These are phyloP conservation scores for Sphaerophoria taeniata DNA, from an alignment of 2,888 invertebrate genomes.

Conservation along the genomic window DNA sequence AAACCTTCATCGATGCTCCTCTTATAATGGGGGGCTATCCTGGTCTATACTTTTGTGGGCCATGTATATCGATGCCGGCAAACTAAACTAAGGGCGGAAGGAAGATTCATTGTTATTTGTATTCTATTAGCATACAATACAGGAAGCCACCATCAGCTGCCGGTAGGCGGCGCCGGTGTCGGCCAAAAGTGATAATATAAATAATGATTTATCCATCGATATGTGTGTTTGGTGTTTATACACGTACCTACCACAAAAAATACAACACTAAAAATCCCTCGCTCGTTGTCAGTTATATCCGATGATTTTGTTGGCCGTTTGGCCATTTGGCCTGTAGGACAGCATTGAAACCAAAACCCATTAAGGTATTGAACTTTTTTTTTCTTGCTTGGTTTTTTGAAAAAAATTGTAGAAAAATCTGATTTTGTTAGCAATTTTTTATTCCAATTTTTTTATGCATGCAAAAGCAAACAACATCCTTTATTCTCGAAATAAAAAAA, in stretches of 20 bases:
- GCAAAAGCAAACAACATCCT: conserved; percentile 6
- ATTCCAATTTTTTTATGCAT: conserved; percentile 3
- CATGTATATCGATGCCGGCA: conserved; percentile 14
- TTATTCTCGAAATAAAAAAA: background rate
- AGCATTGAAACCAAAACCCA: conserved; percentile 20
- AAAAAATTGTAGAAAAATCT: conserved; percentile 21
- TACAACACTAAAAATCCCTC: too few relatives aligned
- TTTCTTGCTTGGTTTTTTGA: background rate
- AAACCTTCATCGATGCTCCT: background rate
- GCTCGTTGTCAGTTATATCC: conserved; percentile 31
- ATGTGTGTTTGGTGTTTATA: background rate
- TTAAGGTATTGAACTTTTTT: conserved; percentile 57
- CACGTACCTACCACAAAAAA: conserved; percentile 7
- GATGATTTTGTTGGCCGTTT: conserved; percentile 59
- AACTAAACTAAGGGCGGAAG: conserved; percentile 59
- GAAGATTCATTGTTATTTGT: conserved; percentile 74
- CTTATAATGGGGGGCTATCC: background rate
- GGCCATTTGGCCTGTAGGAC: conserved; percentile 22
- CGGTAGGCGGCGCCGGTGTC: conserved; percentile 52
- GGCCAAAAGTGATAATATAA: conserved; percentile 60
- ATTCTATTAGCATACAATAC: conserved; percentile 73
- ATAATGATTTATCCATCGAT: conserved; percentile 47
- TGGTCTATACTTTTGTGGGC: background rate
- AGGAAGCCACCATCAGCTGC: conserved; percentile 57
- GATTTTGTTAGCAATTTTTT: conserved; percentile 22